phyloP scores from a whole-genome alignment of 1,140 invertebrate genomes.

The Schlechtendalia chinensis region DNA sequence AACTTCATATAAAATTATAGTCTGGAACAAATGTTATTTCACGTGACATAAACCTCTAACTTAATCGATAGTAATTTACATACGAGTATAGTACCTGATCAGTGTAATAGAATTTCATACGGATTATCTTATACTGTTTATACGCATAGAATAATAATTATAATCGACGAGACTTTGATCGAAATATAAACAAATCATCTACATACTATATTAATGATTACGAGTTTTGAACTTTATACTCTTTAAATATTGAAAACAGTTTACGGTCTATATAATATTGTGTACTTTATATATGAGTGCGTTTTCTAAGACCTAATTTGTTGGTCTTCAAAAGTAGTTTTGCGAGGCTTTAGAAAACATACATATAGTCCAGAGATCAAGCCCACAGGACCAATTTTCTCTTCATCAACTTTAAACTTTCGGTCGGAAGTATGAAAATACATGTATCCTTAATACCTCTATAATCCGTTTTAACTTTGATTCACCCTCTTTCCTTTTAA shows the following conservation, averaged over 20 bases:
- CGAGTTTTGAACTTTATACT: not conserved
- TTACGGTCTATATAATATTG: not conserved
- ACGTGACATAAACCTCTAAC: not conserved
- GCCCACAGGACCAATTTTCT: not conserved
- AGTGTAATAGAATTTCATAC: not conserved
- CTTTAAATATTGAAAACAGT: not conserved
- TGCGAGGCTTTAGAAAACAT: not conserved
- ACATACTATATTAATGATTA: not conserved
- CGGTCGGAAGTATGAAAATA: constrained; percentile 13
- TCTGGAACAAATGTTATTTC: not conserved
- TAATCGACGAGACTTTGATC: not conserved
- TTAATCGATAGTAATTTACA: not conserved
- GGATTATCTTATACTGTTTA: not conserved
- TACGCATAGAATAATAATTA: not conserved
- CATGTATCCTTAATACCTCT: constrained; percentile 6
- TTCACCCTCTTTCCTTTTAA: not conserved
- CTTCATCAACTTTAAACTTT: constrained; percentile 2
- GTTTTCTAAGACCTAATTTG: no score
- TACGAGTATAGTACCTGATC: no score
- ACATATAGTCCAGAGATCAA: not conserved
- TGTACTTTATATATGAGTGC: not conserved
- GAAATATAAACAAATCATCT: not conserved
- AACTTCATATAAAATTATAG: not conserved
- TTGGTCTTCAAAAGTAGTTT: not conserved
- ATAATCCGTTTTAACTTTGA: not conserved